Evolutionary conservation across 92 coral and sea anemone genomes (phyloP), one percentile per base, ranked within the genome.

Genomic region (Nematostella vectensis): DNA sequence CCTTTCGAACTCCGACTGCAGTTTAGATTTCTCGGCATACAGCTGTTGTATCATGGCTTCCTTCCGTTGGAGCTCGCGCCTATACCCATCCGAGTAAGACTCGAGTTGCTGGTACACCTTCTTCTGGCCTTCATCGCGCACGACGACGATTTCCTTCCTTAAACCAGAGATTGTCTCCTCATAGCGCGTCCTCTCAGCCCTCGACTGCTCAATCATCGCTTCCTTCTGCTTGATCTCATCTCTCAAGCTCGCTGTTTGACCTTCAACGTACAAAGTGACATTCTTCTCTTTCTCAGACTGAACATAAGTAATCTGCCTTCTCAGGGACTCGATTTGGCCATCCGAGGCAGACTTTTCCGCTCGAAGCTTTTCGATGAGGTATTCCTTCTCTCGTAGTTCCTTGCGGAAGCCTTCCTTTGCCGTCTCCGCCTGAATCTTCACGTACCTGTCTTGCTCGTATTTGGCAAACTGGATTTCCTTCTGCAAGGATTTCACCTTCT

Each of bases 211-310:
- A 19, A 45, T 45, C 4, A 10, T 11, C 4, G 23, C 12, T 45
- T 45, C 51, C 23, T 45, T 45, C 21, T 45, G 17, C 51, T 45
- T 45, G 21, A 45, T 45, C 23, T 45, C 51, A 11, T 19, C 4
- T 45, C 11, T 45, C 18, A 10, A 22, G 18, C 51, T 22, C 18
- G 12, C 51, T 9, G 51, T 45, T 17, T 45, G 51, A 19, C 51
- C 18, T 17, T 45, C 51, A 4, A 45, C 18, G 51, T 45, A 45
- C 17, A 45, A 11, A 10, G 11, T 45, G 51, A 45, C 18, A 45
- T 45, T 45, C 12, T 45, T 45, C 23, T 45, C 51, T 22, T 45
- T 45, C 51, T 45, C 51, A 45, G 51, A 45, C 51, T 45, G 17
- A 4, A 17, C 23, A 19, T 6, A 45, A 4, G 51, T 10, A 19